These are phyloP conservation scores for Motacilla alba DNA, from an alignment of 2,113 vertebrate genomes.

Conservation along the genomic window DNA sequence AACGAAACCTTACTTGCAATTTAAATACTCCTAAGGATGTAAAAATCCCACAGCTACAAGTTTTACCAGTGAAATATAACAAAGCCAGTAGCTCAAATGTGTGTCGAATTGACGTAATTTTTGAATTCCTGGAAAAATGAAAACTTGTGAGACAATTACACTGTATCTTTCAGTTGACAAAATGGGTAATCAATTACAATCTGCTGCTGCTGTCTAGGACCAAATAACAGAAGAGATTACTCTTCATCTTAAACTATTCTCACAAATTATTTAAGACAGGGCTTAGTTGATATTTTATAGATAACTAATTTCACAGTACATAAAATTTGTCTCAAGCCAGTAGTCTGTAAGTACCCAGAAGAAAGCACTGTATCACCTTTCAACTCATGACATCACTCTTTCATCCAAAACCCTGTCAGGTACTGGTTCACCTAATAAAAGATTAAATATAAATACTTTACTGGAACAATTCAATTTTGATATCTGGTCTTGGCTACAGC, in stretches of 20 bases:
- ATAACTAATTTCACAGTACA: constrained; percentile 20
- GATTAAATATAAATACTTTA: not conserved
- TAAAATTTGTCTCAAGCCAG: not conserved
- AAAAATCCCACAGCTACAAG: not conserved
- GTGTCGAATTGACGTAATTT: not conserved
- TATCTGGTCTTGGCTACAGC: not conserved
- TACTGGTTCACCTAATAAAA: not conserved
- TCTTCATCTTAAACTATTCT: not conserved
- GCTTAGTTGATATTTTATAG: not conserved
- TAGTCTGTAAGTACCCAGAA: not conserved
- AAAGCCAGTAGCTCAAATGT: not conserved
- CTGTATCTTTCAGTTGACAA: not conserved
- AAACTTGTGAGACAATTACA: not conserved
- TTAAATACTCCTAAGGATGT: not conserved
- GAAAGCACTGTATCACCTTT: not conserved
- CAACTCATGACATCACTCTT: not conserved
- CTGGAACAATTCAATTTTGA: not conserved
- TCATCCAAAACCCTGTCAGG: not conserved
- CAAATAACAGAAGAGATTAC: not conserved
- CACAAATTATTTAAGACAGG: not conserved
- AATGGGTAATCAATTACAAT: not conserved
- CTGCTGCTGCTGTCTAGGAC: not conserved
- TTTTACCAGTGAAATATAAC: not conserved
- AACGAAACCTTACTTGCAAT: constrained; percentile 42
- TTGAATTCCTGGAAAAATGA: not conserved